phyloP scores from a whole-genome alignment of 1,140 invertebrate genomes.

The Palaemon carinicauda region DNA sequence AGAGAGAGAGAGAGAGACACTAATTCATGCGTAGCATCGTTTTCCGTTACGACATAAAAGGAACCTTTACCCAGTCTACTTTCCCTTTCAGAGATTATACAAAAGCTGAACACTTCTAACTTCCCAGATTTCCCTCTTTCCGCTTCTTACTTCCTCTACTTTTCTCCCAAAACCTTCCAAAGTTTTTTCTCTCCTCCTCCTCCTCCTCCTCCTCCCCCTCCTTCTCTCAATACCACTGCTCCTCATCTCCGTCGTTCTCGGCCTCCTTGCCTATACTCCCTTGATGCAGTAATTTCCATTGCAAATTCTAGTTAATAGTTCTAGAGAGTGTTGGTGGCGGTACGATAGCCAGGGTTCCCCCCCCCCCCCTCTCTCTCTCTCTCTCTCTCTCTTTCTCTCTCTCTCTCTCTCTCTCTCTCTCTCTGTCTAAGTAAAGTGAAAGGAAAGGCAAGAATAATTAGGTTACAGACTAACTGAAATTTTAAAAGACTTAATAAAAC shows the following conservation, averaged over 20 bases:
- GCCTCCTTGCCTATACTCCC: too few species aligned
- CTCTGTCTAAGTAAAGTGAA: background rate
- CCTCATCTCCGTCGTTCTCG: background rate
- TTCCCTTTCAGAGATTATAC: too few species aligned
- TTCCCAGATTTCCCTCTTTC: background rate
- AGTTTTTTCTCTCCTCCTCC: background rate
- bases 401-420: background rate
- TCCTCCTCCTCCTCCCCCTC: background rate
- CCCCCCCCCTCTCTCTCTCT: background rate
- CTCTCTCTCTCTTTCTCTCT: constrained; percentile 1
- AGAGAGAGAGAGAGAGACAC: too few species aligned
- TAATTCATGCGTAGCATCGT: too few species aligned
- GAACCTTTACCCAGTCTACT: too few species aligned
- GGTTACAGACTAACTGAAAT: too few species aligned
- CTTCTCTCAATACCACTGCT: background rate
- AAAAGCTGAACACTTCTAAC: background rate
- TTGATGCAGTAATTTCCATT: too few species aligned
- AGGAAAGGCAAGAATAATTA: background rate
- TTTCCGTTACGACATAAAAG: too few species aligned
- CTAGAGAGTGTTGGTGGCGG: background rate
- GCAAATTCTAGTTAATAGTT: background rate
- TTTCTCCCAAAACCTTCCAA: background rate
- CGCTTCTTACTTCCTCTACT: background rate
- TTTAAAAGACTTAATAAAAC: too few species aligned
- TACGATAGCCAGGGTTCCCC: background rate